Evolutionary conservation across 2,113 vertebrate genomes (phyloP), one percentile per base, ranked within the genome.

Genomic region (Bubo blakistoni): DNA sequence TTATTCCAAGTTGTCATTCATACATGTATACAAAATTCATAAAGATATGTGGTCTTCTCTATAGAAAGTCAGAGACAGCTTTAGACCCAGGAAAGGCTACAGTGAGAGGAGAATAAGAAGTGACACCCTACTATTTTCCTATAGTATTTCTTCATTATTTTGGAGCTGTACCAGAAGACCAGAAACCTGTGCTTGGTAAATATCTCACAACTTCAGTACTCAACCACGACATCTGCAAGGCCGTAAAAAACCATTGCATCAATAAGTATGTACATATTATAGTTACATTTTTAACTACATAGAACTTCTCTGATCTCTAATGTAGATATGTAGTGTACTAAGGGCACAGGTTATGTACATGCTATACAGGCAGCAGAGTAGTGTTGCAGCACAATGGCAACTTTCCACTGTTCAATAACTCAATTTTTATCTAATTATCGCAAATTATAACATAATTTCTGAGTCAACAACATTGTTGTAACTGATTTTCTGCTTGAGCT

Each of bases 401-500:
- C 20, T 88, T 94, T 95, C 80, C n/a, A 46, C 58, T 70, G 29
- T 71, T 96, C 81, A 92, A 22, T 66, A 91, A 82, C 47, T 85
- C 81, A 92, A 91, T 96, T 94, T 95, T 95, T 91, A 51, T 77
- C 42, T 95, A 95, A 97, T 97, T 96, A 95, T 63, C 3, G 0
- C 70, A 91, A 96, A 97, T 95, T 93, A 92, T 49, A 88, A 83
- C 38, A 32, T 74, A 90, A 95, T 88, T 89, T 76, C 79, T 70
- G 76, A 76, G 88, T 70, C 94, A 95, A 92, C 87, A 92, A 93
- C 9, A 72, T 58, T 88, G 70, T 87, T 91, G 86, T 81, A 94
- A 96, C 86, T 84, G 80, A 96, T 95, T 95, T 94, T 94, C 93
- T 85, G 92, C 92, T 81, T 95, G 91, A 96, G 84, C 70, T 90